Base-by-base conservation (phyloP, 2,113 vertebrate genomes). In the Malaclemys terrapin region DNA sequence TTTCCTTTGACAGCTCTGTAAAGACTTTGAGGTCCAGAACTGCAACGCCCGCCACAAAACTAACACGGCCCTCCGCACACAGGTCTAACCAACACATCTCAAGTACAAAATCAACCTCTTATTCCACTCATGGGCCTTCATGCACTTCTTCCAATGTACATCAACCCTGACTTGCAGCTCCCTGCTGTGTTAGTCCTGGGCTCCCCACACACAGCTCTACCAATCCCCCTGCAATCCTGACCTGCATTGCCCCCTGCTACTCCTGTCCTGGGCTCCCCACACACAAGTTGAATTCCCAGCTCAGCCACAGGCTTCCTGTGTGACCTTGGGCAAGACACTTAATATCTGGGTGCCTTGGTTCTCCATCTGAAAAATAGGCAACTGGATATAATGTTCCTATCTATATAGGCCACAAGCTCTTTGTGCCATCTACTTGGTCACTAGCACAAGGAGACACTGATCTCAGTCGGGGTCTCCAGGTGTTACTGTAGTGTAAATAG, bases 401-500 rank as follows among this genome's bases (percentile, higher is more conserved):
- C 22, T 45, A 13, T 76, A 45, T 3, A 76, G 22, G 42, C 10
- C 42, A 25, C 38, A 45, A 76, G 22, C 42, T 38, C 72, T 25
- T 76, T 45, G 8, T 38, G n/a, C 5, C 65, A 38, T 35, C n/a
- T 72, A 22, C n/a, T 14, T 19, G 29, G 78, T 80, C 27, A 35
- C 47, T 20, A 35, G 49, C 16, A 52, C 16, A 20, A 35, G 3
- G 5, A 29, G 47, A 79, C 45, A 17, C 42, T n/a, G 29, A 17
- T 31, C 17, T 80, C 42, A 5, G 0, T 12, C 11, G 11, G 24
- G 38, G 38, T 1, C 82, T 52, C n/a, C 54, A 69, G 75, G n/a
- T 0, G 2, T 5, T 75, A n/a, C 0, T 0, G 17, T 78, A 47
- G 14, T 29, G 45, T 78, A 47, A 78, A 47, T 2, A 38, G 19